Evolutionary conservation across 92 coral and sea anemone genomes (phyloP).

Genomic region (Umimayanthus chanpuru): DNA sequence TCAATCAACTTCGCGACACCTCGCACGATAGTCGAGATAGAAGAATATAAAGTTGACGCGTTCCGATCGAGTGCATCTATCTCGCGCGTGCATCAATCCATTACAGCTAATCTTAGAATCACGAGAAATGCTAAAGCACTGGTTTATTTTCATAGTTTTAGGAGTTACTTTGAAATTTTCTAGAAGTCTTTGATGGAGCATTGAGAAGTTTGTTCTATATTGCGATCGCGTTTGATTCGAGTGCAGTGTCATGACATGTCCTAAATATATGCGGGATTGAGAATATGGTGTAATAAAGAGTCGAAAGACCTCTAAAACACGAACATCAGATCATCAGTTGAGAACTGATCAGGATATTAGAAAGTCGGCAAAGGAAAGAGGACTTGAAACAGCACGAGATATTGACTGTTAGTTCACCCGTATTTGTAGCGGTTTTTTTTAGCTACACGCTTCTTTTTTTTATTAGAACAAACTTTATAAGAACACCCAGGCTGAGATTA

Average conservation of each 20-base stretch:
- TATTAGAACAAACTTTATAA: too few relatives aligned
- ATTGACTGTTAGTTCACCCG: too few relatives aligned
- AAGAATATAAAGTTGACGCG: not conserved
- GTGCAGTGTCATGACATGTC: not conserved
- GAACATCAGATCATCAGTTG: too few relatives aligned
- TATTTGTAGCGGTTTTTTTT: too few relatives aligned
- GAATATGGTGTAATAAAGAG: not conserved
- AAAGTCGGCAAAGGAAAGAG: too few relatives aligned
- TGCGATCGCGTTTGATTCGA: not conserved
- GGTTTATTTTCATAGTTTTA: not conserved
- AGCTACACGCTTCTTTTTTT: too few relatives aligned
- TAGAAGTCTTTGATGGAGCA: not conserved
- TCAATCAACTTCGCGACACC: not conserved
- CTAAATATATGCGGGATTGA: not conserved
- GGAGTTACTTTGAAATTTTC: not conserved
- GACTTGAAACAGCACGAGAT: too few relatives aligned
- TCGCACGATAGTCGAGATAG: not conserved
- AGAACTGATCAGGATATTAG: too few relatives aligned
- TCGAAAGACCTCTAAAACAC: not conserved
- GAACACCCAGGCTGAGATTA: too few relatives aligned
- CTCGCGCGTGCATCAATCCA: not conserved
- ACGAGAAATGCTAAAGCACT: not conserved
- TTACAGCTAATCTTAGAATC: not conserved
- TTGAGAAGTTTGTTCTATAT: too few relatives aligned
- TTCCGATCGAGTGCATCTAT: not conserved